Percentiles rank a stretch among this genome's conserved stretches.
phyloP scores from a whole-genome alignment of 2,797 vertebrate species.

The Tokudaia muenninki region DNA sequence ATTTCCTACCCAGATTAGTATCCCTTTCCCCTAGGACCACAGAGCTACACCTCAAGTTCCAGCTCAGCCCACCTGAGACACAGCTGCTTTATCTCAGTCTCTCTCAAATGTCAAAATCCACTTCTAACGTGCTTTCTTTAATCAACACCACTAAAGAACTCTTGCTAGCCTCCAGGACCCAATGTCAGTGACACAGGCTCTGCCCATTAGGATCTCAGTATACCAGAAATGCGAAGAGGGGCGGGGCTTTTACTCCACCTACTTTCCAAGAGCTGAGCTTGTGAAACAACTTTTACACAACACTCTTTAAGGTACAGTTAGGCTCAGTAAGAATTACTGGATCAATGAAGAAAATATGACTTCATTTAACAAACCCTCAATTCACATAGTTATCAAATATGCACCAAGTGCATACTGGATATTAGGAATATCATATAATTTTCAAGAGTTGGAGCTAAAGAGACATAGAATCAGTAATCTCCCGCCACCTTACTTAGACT shows the following conservation, averaged over 20 bases:
- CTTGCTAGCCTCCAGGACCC: neutral
- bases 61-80: neutral
- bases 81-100: neutral
- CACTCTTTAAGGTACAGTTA: neutral
- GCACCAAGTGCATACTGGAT: neutral
- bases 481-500: neutral
- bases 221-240: neutral
- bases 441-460: neutral
- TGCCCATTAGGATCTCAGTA: neutral
- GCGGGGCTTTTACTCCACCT: neutral
- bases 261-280: neutral
- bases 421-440: neutral
- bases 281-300: neutral
- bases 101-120: neutral
- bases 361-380: slow-evolving; percentile 1
- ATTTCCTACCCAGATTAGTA: neutral
- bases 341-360: slow-evolving; percentile 6
- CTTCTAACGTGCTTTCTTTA: neutral
- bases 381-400: slow-evolving; percentile 37
- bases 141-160: neutral
- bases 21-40: neutral
- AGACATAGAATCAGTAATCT: neutral
- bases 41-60: neutral
- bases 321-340: neutral
- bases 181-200: neutral